phyloP scores from a whole-genome alignment of 2,888 invertebrate genomes.

The Melinopterus prodromus region DNA sequence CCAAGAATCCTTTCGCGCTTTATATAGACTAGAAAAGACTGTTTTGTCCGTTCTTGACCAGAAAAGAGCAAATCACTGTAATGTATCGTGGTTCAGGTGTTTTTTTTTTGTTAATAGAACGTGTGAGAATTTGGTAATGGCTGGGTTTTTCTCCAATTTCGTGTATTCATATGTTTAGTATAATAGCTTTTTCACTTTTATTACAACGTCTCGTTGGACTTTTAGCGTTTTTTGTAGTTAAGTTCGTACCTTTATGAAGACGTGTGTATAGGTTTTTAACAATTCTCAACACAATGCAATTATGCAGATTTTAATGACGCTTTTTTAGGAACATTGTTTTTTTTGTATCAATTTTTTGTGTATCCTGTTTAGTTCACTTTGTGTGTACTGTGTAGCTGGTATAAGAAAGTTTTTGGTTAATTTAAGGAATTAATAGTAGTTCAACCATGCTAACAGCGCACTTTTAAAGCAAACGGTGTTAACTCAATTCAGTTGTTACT shows the following conservation, averaged over 20 bases:
- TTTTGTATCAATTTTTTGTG: too few relatives aligned
- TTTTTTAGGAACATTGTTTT: too few relatives aligned
- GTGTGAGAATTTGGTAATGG: conserved; percentile 4
- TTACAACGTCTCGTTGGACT: background rate
- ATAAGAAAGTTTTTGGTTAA: too few relatives aligned
- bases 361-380: too few relatives aligned
- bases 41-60: background rate
- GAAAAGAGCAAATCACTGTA: background rate
- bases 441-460: too few relatives aligned
- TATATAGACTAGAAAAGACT: background rate
- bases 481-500: too few relatives aligned
- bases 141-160: background rate
- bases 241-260: background rate
- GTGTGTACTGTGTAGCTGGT: too few relatives aligned
- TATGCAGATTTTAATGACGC: too few relatives aligned
- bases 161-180: background rate
- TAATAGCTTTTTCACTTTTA: conserved; percentile 4
- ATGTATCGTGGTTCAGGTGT: background rate
- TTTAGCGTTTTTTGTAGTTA: background rate
- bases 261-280: background rate
- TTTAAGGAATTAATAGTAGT: too few relatives aligned
- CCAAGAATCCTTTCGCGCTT: conserved; percentile 4
- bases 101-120: background rate
- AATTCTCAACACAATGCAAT: background rate
- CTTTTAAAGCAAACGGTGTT: too few relatives aligned